A percentile compares a stretch with the other conserved stretches of the same genome.
Evolutionary conservation across 1,140 invertebrate species (phyloP).

Genomic region (Mamestra configurata): DNA sequence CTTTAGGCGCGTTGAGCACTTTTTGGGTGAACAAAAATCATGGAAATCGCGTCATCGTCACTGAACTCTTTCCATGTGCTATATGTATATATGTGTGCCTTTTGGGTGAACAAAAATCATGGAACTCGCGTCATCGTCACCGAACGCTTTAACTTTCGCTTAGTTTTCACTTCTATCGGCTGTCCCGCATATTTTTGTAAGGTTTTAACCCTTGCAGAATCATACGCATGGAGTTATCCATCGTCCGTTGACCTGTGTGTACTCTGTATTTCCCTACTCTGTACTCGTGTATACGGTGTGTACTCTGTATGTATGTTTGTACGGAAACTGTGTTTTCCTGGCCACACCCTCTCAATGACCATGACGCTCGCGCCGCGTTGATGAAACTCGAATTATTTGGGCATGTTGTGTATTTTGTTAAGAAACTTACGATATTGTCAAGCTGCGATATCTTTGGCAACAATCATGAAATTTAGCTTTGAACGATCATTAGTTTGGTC

Average conservation of each 20-base stretch:
- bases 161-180: no score
- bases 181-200: no score
- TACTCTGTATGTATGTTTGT: conserved; percentile 45
- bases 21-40: no score
- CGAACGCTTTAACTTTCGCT: no score
- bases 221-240: no score
- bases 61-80: no score
- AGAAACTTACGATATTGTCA: neutral
- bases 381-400: conserved; percentile 80
- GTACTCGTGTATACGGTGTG: neutral
- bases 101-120: no score
- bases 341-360: conserved; percentile 79
- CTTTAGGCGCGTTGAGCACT: no score
- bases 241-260: conserved; percentile 4
- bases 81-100: no score
- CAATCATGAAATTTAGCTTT: neutral
- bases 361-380: conserved; percentile 74
- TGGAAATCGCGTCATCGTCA: no score
- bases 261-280: conserved; percentile 32
- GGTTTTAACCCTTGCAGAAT: neutral
- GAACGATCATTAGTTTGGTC: no score
- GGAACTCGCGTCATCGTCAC: no score
- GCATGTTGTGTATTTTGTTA: neutral
- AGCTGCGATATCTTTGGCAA: neutral
- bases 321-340: conserved; percentile 63